A percentile compares a stretch with the other conserved stretches of the same genome.
Evolutionary conservation across 2,888 invertebrate species (phyloP).

Genomic region (Netelia virgata): DNA sequence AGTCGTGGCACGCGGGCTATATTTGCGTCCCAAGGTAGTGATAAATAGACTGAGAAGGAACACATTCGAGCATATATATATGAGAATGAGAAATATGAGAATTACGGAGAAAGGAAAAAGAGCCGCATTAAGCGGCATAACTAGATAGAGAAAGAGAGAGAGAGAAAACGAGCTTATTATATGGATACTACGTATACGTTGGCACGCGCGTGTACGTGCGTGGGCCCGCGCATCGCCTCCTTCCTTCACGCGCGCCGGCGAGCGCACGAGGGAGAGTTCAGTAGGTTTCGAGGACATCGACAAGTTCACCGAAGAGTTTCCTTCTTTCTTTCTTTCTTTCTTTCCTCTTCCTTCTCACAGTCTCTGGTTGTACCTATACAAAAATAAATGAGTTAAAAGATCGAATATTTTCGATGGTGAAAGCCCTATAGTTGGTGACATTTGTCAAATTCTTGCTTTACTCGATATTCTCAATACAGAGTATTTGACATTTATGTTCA

Average conservation of each 20-base stretch:
- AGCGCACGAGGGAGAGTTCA: conserved; percentile 73
- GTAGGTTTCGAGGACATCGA: conserved; percentile 79
- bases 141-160: too few relatives aligned
- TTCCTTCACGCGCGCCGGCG: neutral
- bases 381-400: neutral
- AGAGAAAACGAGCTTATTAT: conserved; percentile 22
- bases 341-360: conserved; percentile 20
- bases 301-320: conserved; percentile 70
- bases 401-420: too few relatives aligned
- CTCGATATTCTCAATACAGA: neutral
- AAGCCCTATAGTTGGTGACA: neutral
- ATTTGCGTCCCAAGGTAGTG: conserved; percentile 49
- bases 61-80: conserved; percentile 14
- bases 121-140: conserved; percentile 13
- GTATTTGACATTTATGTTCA: neutral
- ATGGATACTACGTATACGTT: neutral
- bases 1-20: conserved; percentile 45
- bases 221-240: too few relatives aligned
- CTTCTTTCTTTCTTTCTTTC: conserved; percentile 31
- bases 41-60: conserved; percentile 35
- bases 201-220: neutral
- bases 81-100: conserved; percentile 4
- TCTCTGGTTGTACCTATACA: conserved; percentile 7
- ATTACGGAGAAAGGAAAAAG: conserved; percentile 21
- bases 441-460: neutral